Evolutionary conservation across 2,888 invertebrate species (phyloP).

Genomic region (Antheraea yamamai): DNA sequence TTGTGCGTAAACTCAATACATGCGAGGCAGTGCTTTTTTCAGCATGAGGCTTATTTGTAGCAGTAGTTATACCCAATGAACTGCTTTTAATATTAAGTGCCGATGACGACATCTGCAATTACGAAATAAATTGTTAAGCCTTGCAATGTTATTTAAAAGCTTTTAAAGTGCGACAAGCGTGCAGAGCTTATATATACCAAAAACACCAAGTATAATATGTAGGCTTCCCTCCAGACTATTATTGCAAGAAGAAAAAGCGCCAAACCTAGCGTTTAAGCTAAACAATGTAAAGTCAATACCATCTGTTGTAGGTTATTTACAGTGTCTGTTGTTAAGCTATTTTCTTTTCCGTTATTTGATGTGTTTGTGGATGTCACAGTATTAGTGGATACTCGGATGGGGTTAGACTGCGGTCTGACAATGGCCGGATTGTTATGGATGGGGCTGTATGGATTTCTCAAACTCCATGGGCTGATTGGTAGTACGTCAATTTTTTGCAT

Average conservation of each 20-base stretch:
- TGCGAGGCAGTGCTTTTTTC: conserved; percentile 81
- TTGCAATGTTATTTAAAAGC: conserved; percentile 57
- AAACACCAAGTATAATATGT: conserved; percentile 45
- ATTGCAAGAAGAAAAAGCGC: conserved; percentile 61
- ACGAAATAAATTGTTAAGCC: conserved; percentile 75
- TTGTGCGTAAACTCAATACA: conserved; percentile 80
- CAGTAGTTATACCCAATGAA: conserved; percentile 74
- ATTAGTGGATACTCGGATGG: conserved; percentile 85
- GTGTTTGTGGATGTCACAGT: conserved; percentile 82
- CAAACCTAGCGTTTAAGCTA: conserved; percentile 76
- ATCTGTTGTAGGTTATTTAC: conserved; percentile 80
- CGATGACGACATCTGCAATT: conserved; percentile 80
- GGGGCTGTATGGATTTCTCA: conserved; percentile 83
- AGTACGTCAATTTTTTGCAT: conserved; percentile 82
- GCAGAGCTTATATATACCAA: conserved; percentile 50
- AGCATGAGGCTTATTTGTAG: conserved; percentile 71
- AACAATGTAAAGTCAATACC: conserved; percentile 80
- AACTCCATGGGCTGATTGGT: conserved; percentile 83
- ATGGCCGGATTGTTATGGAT: conserved; percentile 82
- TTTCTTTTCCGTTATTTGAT: conserved; percentile 83
- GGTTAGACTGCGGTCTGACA: conserved; percentile 81
- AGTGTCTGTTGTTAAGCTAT: conserved; percentile 77
- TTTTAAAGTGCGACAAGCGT: conserved; percentile 61
- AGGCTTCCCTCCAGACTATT: conserved; percentile 39
- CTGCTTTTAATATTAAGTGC: conserved; percentile 79